These are phyloP conservation scores for Acanthosepion lycidas DNA, from an alignment of 2,888 invertebrate species.

Conservation along the genomic window DNA sequence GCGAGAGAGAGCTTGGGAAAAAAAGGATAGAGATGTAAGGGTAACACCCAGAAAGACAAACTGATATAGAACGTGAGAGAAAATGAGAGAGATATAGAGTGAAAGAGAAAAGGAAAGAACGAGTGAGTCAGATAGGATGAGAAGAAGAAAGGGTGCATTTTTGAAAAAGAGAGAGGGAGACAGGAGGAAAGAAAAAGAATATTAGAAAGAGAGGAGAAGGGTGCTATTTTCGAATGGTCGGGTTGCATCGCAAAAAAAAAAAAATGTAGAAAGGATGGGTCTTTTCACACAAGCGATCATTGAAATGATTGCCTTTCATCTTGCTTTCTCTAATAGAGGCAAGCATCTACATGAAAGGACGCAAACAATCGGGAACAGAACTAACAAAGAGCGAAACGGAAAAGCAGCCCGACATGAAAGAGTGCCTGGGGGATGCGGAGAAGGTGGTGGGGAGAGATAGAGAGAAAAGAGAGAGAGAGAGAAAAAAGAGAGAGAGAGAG, in stretches of 20 bases:
- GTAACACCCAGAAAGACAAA: too few species aligned
- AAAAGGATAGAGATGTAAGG: not conserved
- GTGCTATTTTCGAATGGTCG: not conserved
- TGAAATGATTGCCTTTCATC: not conserved
- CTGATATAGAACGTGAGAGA: not conserved
- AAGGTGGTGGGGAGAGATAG: not conserved
- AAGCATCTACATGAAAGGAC: not conserved
- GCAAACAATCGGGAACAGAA: not conserved
- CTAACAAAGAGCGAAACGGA: conserved; percentile 8
- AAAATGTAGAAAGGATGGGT: not conserved
- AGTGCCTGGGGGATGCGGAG: not conserved
- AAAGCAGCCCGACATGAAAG: conserved; percentile 8
- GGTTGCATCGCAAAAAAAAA: not conserved
- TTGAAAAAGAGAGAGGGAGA: not conserved
- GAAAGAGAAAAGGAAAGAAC: not conserved
- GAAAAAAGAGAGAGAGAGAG: not conserved
- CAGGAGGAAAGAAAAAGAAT: not conserved
- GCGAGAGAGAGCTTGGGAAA: not conserved
- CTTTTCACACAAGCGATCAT: not conserved
- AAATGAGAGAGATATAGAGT: not conserved
- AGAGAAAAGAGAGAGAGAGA: not conserved
- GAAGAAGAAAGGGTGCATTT: not conserved
- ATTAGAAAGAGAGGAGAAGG: not conserved
- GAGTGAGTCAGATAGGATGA: not conserved
- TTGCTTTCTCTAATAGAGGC: conserved; percentile 9